Evolutionary conservation across 2,797 vertebrate genomes (phyloP), one percentile per base, ranked within the genome.

Genomic region (Enteromius mattozi): DNA sequence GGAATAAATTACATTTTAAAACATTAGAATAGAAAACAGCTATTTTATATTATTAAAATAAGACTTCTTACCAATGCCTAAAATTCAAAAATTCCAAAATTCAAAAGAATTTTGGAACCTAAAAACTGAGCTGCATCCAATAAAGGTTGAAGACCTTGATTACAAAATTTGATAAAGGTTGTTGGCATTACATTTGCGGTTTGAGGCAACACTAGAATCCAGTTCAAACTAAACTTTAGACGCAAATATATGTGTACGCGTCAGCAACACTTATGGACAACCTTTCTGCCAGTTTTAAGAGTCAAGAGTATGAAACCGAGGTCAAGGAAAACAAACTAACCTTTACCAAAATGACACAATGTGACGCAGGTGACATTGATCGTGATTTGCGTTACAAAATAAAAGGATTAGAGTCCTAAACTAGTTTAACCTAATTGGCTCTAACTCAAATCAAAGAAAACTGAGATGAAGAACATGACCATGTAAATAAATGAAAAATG

Each of bases 321-420:
- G 83, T 88, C 88, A 87, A 74, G 89, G 83, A 82, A 54, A 89
- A 76, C 80, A 88, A 90, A 90, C 85, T 78, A 30, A 82, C 78
- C 45, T 24, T 30, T 63, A 80, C 75, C 81, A 85, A 84, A 87
- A 86, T 30, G 40, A 71, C 27, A 70, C 40, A 77, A 69, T 19
- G 30, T 89, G 78, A 90, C 88, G 85, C 35, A 78, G 63, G 78
- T 61, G 17, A 37, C 54, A 89, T 88, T 56, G 81, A 88, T 82
- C 9, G 6, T 24, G 2, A 72, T 49, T 56, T 24, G 16, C 24
- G 10, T 33, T 68, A 21, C 42, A 69, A 68, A 77, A 56, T 77
- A 47, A 63, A n/a, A 30, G 35, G 54, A 85, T 19, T 24, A 66
- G 30, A 61, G 69, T 24, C 27, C 14, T 54, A 10, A 5, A 40